Conservation (phyloP, 2,888 invertebrate species). For the Latrodectus hesperus region DNA sequence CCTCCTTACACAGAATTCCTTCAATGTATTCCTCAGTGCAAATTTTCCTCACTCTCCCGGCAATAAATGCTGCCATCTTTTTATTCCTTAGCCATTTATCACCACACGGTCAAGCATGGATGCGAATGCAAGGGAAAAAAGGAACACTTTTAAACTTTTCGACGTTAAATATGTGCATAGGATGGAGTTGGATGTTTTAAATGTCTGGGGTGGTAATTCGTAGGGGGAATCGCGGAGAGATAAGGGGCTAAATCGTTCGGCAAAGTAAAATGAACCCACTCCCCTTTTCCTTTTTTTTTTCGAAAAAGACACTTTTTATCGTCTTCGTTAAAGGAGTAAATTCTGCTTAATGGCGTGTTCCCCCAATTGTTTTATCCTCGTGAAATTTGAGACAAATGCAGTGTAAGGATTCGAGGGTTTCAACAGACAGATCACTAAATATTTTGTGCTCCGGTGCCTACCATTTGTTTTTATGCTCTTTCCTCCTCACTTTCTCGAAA, state of each 20-base stretch:
- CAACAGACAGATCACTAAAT: slow-evolving; percentile 2
- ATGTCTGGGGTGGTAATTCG: slow-evolving; percentile 26
- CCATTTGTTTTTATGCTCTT: not conserved
- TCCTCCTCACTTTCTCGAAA: not conserved
- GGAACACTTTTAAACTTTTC: not conserved
- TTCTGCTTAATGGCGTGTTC: slow-evolving; percentile 26
- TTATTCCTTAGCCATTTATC: not conserved
- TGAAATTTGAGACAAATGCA: slow-evolving; percentile 22
- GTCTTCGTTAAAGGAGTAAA: slow-evolving; percentile 7
- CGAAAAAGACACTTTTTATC: not conserved
- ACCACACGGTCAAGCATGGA: slow-evolving; percentile 22
- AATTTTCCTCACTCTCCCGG: not conserved
- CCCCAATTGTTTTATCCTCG: slow-evolving; percentile 33
- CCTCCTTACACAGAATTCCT: not conserved
- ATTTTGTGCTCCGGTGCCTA: not conserved
- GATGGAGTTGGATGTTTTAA: slow-evolving; percentile 14
- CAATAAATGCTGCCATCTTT: not conserved
- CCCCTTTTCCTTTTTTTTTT: not conserved
- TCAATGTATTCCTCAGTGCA: not conserved
- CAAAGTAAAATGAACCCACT: slow-evolving; percentile 15
- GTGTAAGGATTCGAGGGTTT: slow-evolving; percentile 24
- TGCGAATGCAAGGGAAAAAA: not conserved
- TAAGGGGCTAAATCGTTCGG: slow-evolving; percentile 17
- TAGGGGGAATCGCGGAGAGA: slow-evolving; percentile 6
- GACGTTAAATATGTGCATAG: not conserved